These are phyloP conservation scores for Heliconius erato DNA, from an alignment of 2,888 invertebrate species.

Conservation along the genomic window DNA sequence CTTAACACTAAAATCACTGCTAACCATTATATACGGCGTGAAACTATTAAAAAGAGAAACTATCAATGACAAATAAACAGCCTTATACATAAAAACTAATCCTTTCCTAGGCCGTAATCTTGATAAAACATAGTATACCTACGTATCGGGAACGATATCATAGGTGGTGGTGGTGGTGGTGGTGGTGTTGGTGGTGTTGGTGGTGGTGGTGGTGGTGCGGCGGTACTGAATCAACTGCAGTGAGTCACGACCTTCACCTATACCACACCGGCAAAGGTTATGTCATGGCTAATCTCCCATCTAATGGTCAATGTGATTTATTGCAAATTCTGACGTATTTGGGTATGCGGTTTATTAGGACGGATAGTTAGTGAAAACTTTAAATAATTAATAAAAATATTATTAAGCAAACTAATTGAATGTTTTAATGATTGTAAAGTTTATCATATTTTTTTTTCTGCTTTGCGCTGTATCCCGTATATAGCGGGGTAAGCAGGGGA, in stretches of 20 bases:
- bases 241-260: conserved; percentile 43
- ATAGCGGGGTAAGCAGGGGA: too few species aligned
- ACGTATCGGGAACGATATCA: conserved; percentile 3
- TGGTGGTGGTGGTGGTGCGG: neutral
- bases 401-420: too few species aligned
- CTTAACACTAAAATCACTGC: neutral
- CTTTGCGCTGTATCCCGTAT: too few species aligned
- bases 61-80: neutral
- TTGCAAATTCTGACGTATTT: conserved; percentile 7
- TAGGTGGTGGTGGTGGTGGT: neutral
- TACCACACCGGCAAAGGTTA: conserved; percentile 35
- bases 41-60: neutral
- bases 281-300: conserved; percentile 34
- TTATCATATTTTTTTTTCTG: too few species aligned
- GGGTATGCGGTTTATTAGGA: neutral
- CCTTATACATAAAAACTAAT: conserved; percentile 1
- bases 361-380: neutral
- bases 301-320: conserved; percentile 30
- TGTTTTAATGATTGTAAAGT: too few species aligned
- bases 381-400: neutral
- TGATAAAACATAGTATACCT: neutral
- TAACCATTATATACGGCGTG: neutral
- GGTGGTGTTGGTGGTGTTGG: too few species aligned
- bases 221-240: conserved; percentile 41
- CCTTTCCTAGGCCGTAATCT: conserved; percentile 3